These are phyloP conservation scores for Sebastolobus altivelis DNA, from an alignment of 2,797 vertebrate genomes.

Conservation along the genomic window DNA sequence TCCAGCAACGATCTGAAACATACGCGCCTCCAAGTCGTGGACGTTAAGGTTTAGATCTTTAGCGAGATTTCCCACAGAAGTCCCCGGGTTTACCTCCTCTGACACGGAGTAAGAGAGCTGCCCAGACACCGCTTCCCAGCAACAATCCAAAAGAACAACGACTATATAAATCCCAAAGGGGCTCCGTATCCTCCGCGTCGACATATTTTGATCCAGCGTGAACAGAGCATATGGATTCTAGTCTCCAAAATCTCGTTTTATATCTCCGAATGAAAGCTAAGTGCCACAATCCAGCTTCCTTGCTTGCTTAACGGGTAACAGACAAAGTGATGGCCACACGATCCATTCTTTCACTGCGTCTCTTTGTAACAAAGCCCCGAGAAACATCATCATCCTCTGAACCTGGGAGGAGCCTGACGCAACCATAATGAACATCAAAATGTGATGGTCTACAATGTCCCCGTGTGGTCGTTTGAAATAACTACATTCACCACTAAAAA, in stretches of 20 bases:
- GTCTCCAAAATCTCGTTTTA: neutral
- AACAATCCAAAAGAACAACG: slow-evolving; percentile 56
- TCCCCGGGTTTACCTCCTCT: slow-evolving; percentile 78
- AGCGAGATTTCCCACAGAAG: slow-evolving; percentile 78
- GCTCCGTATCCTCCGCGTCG: slow-evolving; percentile 21
- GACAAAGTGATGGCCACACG: slow-evolving; percentile 59
- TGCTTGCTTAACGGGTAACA: neutral
- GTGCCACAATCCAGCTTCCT: neutral
- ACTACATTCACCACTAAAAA: slow-evolving; percentile 11
- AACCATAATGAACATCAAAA: neutral
- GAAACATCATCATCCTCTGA: slow-evolving; percentile 23
- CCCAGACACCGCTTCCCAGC: slow-evolving; percentile 56
- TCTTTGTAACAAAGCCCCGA: slow-evolving; percentile 64
- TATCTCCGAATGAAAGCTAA: neutral
- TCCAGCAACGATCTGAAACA: slow-evolving; percentile 77
- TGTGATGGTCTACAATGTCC: slow-evolving; percentile 66
- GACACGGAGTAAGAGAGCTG: slow-evolving; percentile 80
- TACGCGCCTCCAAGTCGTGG: slow-evolving; percentile 69
- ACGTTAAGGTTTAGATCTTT: slow-evolving; percentile 77
- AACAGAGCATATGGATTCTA: neutral
- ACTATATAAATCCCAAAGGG: slow-evolving; percentile 28
- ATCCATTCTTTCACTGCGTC: slow-evolving; percentile 5
- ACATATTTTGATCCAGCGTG: slow-evolving; percentile 52
- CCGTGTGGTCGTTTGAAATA: slow-evolving; percentile 55
- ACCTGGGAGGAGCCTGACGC: slow-evolving; percentile 53